Conservation (phyloP, 1,140 invertebrate species). For the Apis florea region DNA sequence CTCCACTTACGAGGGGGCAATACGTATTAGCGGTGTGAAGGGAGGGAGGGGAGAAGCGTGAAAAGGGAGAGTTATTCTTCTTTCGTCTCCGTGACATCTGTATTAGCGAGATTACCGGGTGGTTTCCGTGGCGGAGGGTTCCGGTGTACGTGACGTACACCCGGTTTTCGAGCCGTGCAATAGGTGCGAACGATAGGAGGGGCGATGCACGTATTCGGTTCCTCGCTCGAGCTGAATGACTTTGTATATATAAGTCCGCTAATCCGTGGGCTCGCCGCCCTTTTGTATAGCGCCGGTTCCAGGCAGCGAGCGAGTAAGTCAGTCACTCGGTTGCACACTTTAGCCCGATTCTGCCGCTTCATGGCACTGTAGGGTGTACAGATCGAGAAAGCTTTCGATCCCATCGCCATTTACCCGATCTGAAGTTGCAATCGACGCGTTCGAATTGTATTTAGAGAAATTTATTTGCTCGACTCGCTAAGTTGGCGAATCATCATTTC, state of each 20-base stretch:
- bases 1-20: no score
- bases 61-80: constrained; percentile 13
- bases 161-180: constrained; percentile 55
- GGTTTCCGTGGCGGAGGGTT: constrained; percentile 56
- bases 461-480: no score
- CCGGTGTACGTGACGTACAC: constrained; percentile 54
- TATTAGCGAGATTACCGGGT: constrained; percentile 70
- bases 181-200: constrained; percentile 58
- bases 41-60: no score
- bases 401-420: not conserved
- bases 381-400: constrained; percentile 8
- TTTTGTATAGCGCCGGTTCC: constrained; percentile 57
- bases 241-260: constrained; percentile 74
- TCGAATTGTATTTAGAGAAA: not conserved
- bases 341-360: constrained; percentile 8
- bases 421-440: not conserved
- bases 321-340: constrained; percentile 35
- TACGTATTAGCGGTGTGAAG: no score
- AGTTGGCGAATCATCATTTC: no score
- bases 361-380: constrained; percentile 2
- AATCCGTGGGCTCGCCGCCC: constrained; percentile 73
- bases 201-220: constrained; percentile 27
- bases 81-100: constrained; percentile 64
- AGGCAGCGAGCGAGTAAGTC: constrained; percentile 51
- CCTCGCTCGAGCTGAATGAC: constrained; percentile 60